Evolutionary conservation across 2,113 vertebrate genomes (phyloP), one percentile per base, ranked within the genome.

Genomic region (Colinus virginianus): DNA sequence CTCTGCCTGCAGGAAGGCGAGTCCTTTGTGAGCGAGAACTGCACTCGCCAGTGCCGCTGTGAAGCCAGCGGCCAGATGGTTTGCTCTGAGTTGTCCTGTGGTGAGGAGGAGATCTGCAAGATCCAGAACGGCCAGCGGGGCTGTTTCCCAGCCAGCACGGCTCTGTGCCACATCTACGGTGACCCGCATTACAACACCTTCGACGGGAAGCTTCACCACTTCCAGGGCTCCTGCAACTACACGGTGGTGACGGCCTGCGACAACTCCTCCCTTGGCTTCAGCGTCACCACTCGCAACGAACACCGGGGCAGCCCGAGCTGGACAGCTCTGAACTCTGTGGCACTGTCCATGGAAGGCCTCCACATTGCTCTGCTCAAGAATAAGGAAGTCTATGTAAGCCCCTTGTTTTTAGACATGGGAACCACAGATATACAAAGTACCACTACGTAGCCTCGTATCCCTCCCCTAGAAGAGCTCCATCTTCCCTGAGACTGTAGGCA

Each of bases 161-260:
- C 94, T 58, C 97, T 98, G 80, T 99, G 99, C 95, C 97, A 97
- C 23, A 89, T 97, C 87, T 98, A 98, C 1, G 98, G 99, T 1
- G 98, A 99, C 95, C 98, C 98, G 3, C 98, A 99, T 85, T 99
- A 98, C 70, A 95, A 97, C 83, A 99, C 98, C 85, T 99, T 98
- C 51, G 98, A 99, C 5, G 97, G 97, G 43, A 97, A 95, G 80
- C 97, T 97, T 38, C 98, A 99, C 78, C 95, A 96, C 87, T 99
- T 99, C 96, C 98, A 97, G 93, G 98, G 99, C 11, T 97, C 96
- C 43, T 99, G 99, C 94, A 98, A 98, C 94, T 99, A 99, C 90
- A 98, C 97, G 0, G 96, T 97, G 84, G 96, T 97, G 40, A 98
- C 98, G 20, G 96, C 97, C 22, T 99, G 98, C 15, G 92, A 51